A percentile compares a stretch with the other conserved stretches of the same genome.
Evolutionary conservation across 2,113 vertebrate genomes (phyloP).

Genomic region (Nothoprocta pentlandii): DNA sequence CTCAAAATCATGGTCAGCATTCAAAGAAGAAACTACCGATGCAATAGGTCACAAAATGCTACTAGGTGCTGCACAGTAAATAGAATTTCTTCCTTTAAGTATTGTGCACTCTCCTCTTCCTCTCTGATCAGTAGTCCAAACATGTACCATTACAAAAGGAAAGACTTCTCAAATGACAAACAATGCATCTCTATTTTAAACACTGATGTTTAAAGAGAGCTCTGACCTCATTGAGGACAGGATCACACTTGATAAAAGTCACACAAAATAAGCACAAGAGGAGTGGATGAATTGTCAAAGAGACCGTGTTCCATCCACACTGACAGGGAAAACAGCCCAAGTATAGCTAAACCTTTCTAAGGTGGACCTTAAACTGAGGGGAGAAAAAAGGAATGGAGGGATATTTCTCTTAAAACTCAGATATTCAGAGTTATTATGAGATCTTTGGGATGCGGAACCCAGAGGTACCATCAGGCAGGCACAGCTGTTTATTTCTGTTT

Average conservation of each 20-base stretch:
- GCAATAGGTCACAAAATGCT: not conserved
- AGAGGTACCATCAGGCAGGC: not conserved
- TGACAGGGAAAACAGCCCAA: not conserved
- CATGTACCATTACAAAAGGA: not conserved
- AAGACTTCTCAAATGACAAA: not conserved
- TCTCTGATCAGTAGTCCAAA: not conserved
- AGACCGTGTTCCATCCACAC: not conserved
- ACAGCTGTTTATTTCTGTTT: not conserved
- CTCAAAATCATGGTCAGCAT: not conserved
- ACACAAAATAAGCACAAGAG: not conserved
- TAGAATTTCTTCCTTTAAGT: not conserved
- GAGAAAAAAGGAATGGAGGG: not conserved
- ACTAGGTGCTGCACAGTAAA: not conserved
- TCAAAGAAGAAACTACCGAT: not conserved
- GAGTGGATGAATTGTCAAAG: fast-evolving
- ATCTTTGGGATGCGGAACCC: not conserved
- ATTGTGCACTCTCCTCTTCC: not conserved
- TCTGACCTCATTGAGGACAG: not conserved
- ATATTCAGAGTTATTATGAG: not conserved
- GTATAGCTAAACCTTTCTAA: not conserved
- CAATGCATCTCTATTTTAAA: not conserved
- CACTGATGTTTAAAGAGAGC: not conserved
- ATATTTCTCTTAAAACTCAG: not conserved
- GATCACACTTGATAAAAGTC: not conserved
- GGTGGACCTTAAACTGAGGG: not conserved